Conservation (phyloP, 2,888 invertebrate genomes). For the Anagyrus pseudococci region DNA sequence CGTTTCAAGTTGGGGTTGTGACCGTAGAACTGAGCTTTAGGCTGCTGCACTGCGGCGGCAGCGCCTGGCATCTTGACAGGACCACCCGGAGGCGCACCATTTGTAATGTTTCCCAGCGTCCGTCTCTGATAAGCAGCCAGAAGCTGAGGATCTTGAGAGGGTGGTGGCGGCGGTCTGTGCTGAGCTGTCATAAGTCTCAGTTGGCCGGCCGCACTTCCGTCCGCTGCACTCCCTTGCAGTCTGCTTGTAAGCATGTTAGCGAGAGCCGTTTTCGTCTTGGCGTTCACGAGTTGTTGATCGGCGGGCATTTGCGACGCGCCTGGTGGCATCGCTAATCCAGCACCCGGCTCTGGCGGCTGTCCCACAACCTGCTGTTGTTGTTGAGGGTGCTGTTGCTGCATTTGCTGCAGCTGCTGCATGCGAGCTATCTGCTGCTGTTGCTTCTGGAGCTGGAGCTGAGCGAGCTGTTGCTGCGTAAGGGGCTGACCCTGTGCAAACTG, state of each 20-base stretch:
- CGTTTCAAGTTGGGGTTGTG: conserved; percentile 90
- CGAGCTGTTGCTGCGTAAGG: conserved; percentile 61
- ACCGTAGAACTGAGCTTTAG: conserved; percentile 84
- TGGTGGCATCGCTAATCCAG: conserved; percentile 49
- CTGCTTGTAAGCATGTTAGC: conserved; percentile 93
- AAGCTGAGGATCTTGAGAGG: conserved; percentile 61
- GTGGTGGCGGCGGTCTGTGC: conserved; percentile 69
- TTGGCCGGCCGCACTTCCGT: conserved; percentile 64
- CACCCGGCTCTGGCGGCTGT: conserved; percentile 66
- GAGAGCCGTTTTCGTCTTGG: conserved; percentile 92
- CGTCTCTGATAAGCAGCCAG: conserved; percentile 59
- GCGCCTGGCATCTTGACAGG: conserved; percentile 58
- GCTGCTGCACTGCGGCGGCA: conserved; percentile 56
- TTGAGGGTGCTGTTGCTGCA: conserved; percentile 70
- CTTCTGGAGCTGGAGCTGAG: conserved; percentile 63
- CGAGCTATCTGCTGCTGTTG: conserved; percentile 59
- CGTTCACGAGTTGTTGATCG: conserved; percentile 72
- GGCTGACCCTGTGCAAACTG: conserved; percentile 58
- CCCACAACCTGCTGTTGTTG: conserved; percentile 69
- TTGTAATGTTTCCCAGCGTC: conserved; percentile 66
- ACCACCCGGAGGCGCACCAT: conserved; percentile 59
- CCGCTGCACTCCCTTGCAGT: conserved; percentile 66
- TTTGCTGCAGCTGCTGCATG: conserved; percentile 61
- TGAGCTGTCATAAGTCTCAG: conserved; percentile 83
- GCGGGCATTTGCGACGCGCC: conserved; percentile 56